Base-by-base conservation (phyloP, 2,113 vertebrate species). In the Aphyosemion australe region DNA sequence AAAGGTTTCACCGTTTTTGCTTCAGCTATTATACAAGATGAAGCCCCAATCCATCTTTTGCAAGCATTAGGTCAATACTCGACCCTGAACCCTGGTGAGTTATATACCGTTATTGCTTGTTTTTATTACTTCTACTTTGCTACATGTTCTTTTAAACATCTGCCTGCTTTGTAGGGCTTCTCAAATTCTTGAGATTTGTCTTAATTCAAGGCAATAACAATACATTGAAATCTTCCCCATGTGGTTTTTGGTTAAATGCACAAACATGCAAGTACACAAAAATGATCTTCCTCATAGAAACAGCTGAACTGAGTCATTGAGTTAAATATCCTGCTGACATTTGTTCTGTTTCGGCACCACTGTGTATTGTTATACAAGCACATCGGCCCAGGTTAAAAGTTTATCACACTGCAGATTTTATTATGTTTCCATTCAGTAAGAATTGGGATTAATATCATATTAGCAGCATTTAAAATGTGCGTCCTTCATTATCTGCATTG, bases 381-480 rank as follows among this genome's bases (percentile, higher is more conserved):
- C 65, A 50, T 46, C 31, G 4, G 6, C 62, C 18, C 11, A 16
- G 46, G 41, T 47, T 31, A 58, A 57, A 60, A 12, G 10, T 62
- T 62, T 2, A 45, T 50, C 39, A 19, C n/a, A 6, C n/a, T 26
- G 16, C 46, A 45, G 9, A 2, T 37, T 48, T 19, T 16, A 3
- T 39, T 32, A 12, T 18, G 26, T 37, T 53, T 70, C 32, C 41
- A 49, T 58, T 58, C 21, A 7, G 50, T 50, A 48, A 21, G 61
- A 57, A 55, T 15, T 26, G 15, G 31, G 57, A 76, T 79, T 61
- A 47, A 60, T 67, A 76, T 65, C 64, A 58, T 34, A 74, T 72
- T 55, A 76, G 39, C 20, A 46, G 19, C 64, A 76, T 79, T 83
- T 77, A 84, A 88, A 81, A 80, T 78, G 61, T 69, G 77, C 43